A percentile compares a stretch with the other conserved stretches of the same genome.
phyloP scores from a whole-genome alignment of 2,113 vertebrate genomes.

The Lasiurus cinereus region DNA sequence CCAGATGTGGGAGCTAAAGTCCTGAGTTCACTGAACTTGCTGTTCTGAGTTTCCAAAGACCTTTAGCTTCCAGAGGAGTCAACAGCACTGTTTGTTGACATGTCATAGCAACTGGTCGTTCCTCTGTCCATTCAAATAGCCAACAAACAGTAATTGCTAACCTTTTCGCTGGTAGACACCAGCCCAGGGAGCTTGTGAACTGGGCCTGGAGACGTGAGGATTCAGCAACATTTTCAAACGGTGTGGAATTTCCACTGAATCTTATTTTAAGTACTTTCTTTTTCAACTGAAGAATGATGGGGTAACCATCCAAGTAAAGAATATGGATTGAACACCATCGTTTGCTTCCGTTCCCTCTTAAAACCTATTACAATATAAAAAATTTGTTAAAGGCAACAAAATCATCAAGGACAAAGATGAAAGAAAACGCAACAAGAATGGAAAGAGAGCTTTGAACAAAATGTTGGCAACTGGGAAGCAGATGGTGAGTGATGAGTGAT shows the following conservation, averaged over 20 bases:
- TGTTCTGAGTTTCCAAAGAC: not conserved
- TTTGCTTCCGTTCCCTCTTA: not conserved
- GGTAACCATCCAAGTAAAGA: not conserved
- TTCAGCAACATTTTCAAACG: not conserved
- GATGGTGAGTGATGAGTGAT: not conserved
- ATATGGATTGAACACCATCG: not conserved
- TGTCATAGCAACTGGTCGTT: no score
- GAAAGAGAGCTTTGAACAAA: not conserved
- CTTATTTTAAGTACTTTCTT: not conserved
- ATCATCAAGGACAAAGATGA: not conserved
- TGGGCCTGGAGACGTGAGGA: not conserved
- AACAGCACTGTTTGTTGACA: no score
- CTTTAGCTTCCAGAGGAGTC: not conserved
- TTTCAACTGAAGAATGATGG: not conserved
- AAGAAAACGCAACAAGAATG: not conserved
- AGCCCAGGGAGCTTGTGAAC: not conserved
- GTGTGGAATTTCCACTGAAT: not conserved
- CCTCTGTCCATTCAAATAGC: not conserved
- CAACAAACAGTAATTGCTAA: not conserved
- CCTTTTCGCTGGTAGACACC: not conserved
- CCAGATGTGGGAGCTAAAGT: not conserved
- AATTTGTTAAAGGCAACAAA: not conserved
- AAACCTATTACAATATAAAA: not conserved
- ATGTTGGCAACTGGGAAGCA: not conserved
- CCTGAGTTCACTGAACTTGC: not conserved